Conservation (phyloP, 2,113 vertebrate genomes). For the Bos taurus region DNA sequence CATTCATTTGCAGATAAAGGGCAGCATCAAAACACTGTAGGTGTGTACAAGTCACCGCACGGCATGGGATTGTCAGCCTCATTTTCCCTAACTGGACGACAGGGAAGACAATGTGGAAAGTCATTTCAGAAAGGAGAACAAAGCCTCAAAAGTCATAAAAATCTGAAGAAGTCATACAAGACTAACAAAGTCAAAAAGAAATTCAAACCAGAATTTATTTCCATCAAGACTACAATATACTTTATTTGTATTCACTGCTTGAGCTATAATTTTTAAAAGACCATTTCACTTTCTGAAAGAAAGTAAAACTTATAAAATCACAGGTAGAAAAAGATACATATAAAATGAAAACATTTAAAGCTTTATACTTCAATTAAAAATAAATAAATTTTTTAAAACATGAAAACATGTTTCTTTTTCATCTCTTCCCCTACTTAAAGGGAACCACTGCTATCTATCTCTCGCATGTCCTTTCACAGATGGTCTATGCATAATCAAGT, state of each 20-base stretch:
- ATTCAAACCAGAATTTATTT: not conserved
- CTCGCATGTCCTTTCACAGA: not conserved
- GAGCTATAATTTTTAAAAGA: conserved; percentile 1
- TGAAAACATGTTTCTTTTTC: not conserved
- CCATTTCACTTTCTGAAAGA: not conserved
- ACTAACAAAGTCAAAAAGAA: conserved; percentile 15
- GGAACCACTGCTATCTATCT: not conserved
- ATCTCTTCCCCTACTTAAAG: not conserved
- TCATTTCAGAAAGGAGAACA: not conserved
- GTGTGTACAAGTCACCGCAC: conserved; percentile 96
- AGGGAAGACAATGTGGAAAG: not conserved
- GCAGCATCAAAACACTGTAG: conserved; percentile 98
- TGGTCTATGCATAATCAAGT: not conserved
- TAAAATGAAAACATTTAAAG: not conserved
- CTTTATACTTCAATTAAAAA: not conserved
- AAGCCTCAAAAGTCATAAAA: not conserved
- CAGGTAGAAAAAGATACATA: not conserved
- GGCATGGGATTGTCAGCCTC: conserved; percentile 94
- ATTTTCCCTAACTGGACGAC: conserved; percentile 94
- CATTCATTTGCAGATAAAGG: conserved; percentile 99
- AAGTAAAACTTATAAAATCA: not conserved
- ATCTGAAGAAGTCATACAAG: not conserved
- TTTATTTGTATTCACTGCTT: not conserved
- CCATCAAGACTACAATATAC: not conserved
- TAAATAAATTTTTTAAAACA: not conserved